Base-by-base conservation (phyloP, 2,797 vertebrate genomes). In the Caiman crocodilus region DNA sequence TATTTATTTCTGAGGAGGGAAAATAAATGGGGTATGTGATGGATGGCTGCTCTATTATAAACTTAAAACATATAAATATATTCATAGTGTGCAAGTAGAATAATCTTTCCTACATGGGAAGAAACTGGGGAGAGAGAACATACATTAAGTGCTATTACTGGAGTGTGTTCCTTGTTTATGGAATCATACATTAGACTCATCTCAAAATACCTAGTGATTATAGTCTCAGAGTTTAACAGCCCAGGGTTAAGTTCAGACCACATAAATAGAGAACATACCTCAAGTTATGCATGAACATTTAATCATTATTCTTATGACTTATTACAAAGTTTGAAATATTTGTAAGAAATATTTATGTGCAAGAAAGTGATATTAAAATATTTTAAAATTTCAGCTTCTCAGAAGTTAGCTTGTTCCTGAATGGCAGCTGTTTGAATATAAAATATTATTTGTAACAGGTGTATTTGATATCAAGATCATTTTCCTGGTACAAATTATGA, bases 401-500 rank as follows among this genome's bases (percentile, higher is more conserved):
- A 87, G 91, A 92, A 32, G 28, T 3, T 50, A 85, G 25, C 7
- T 67, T 21, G 21, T 59, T 23, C 13, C 77, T 57, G 85, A 91
- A 90, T 76, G 26, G 88, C 90, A 94, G 88, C 14, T 4, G 6
- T 8, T 84, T 50, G 32, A 42, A 80, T 16, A 76, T 65, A 76
- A 65, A 79, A 87, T 35, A 58, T 82, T 35, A 85, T 88, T 83
- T 90, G 78, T 65, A 63, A 15, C 14, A 8, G 23, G 69, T n/a
- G 5, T 79, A 79, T 3, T 71, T 73, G 67, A 79, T 90, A 65
- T 35, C 65, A 58, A 76, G 71, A 88, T 84, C 55, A 76, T 32
- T 59, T 61, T 73, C 35, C 75, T 82, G 76, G 42, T 50, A 87
- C 21, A 92, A 93, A 94, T 83, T 76, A 86, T 21, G 91, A 89